A percentile compares a stretch with the other conserved stretches of the same genome.
phyloP scores from a whole-genome alignment of 1,140 invertebrate genomes.

The Gryon sp. region DNA sequence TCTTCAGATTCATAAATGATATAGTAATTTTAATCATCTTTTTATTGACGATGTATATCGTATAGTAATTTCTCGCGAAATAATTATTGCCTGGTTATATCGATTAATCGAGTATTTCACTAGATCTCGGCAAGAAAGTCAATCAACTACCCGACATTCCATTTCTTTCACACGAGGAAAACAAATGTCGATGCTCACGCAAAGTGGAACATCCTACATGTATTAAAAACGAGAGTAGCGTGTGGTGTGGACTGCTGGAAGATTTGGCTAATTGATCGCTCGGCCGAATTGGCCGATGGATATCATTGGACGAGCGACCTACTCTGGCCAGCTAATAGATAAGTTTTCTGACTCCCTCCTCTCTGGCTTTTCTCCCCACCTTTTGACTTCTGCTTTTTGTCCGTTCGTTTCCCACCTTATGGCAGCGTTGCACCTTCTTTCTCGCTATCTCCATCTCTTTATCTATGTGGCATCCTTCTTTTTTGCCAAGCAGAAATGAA shows the following conservation, averaged over 20 bases:
- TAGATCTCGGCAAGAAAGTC: slow-evolving; percentile 51
- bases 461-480: slow-evolving; percentile 25
- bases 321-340: slow-evolving; percentile 52
- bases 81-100: no score
- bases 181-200: slow-evolving; percentile 23
- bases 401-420: slow-evolving; percentile 18
- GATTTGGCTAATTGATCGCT: slow-evolving; percentile 56
- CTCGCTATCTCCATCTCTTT: slow-evolving; percentile 15
- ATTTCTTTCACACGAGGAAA: slow-evolving; percentile 53
- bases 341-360: slow-evolving; percentile 35
- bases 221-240: slow-evolving; percentile 64
- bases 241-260: slow-evolving; percentile 31
- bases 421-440: slow-evolving; percentile 15
- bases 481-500: slow-evolving; percentile 68
- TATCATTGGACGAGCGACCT: slow-evolving; percentile 52
- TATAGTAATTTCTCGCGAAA: no score
- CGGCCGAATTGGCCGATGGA: slow-evolving; percentile 23
- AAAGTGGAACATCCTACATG: slow-evolving; percentile 52
- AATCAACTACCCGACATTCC: slow-evolving; percentile 26
- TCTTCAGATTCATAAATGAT: no score
- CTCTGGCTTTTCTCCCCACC: slow-evolving; percentile 23
- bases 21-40: no score
- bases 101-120: no score
- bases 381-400: background rate
- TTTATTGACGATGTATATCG: no score